A percentile compares a stretch with the other conserved stretches of the same genome.
Conservation (phyloP, 2,888 invertebrate species). For the Falcaria lacertinaria region DNA sequence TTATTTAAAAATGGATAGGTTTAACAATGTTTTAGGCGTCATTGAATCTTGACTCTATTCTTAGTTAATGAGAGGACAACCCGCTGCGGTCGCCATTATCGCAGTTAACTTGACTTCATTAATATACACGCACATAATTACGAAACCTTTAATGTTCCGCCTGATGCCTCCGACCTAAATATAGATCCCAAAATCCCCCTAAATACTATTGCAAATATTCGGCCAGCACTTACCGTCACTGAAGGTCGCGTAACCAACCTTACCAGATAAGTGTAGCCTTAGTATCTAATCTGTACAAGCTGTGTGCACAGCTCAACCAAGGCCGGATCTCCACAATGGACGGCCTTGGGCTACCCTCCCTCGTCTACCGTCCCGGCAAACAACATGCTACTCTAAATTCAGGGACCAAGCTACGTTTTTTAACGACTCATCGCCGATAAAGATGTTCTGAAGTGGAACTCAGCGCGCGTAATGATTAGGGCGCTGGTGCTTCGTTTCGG, state of each 20-base stretch:
- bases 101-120: background rate
- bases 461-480: conserved; percentile 39
- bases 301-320: conserved; percentile 17
- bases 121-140: background rate
- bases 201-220: background rate
- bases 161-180: background rate
- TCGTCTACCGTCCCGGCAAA: conserved; percentile 25
- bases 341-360: conserved; percentile 71
- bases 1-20: too few relatives aligned
- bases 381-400: conserved; percentile 25
- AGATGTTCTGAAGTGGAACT: conserved; percentile 8
- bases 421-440: background rate
- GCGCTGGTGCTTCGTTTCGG: conserved; percentile 28
- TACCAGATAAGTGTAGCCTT: background rate
- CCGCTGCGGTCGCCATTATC: too few relatives aligned
- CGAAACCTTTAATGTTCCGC: background rate
- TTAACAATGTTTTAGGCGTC: too few relatives aligned
- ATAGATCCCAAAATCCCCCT: background rate
- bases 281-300: conserved; percentile 5
- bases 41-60: too few relatives aligned
- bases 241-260: background rate
- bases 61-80: too few relatives aligned
- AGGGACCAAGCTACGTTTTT: conserved; percentile 16
- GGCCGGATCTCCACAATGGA: conserved; percentile 58
- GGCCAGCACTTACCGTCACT: background rate